Base-by-base conservation (phyloP, 2,888 invertebrate genomes). In the Gari tellinella region DNA sequence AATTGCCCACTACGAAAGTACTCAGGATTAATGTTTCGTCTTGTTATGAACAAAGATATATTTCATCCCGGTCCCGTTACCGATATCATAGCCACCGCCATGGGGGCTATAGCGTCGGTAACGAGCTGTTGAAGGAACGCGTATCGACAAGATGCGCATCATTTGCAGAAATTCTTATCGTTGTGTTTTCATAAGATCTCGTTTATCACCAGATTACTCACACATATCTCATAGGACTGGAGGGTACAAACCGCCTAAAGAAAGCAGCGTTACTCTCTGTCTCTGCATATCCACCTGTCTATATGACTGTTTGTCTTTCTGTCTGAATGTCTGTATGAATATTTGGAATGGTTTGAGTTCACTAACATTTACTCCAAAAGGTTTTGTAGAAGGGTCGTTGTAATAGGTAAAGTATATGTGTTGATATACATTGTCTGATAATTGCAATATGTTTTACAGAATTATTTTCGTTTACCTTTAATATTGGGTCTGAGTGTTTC, bases 1-100 rank as follows among this genome's bases (percentile, higher is more conserved):
- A 48, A 48, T 48, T 48, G n/a, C 48, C 12, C 21, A 12, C 19
- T 48, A 48, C 23, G 21, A 21, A 48, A 19, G 21, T 23, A 48
- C 48, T 48, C 23, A 48, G 48, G 2, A 19, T 19, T 48, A 48
- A 48, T 48, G 48, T 19, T 19, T 23, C 48, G 17, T n/a, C 48
- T 48, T 48, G 23, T 48, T 19, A 48, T 48, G n/a, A 48, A 48
- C 48, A 48, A 48, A 48, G 48, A 48, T 48, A 19, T 19, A 48
- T 48, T 48, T 48, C 48, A 19, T 19, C 21, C 48, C 17, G 12
- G 19, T 12, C 48, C 21, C 17, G 48, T 19, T 21, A 31, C 31
- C 10, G 31, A 31, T 31, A 31, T 31, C 5, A 31, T 31, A 31
- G 31, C 31, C n/a, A 48, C 23, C 48, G 17, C 48, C 23, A 12